Conservation (phyloP, 2,797 vertebrate species). For the Notamacropus eugenii region DNA sequence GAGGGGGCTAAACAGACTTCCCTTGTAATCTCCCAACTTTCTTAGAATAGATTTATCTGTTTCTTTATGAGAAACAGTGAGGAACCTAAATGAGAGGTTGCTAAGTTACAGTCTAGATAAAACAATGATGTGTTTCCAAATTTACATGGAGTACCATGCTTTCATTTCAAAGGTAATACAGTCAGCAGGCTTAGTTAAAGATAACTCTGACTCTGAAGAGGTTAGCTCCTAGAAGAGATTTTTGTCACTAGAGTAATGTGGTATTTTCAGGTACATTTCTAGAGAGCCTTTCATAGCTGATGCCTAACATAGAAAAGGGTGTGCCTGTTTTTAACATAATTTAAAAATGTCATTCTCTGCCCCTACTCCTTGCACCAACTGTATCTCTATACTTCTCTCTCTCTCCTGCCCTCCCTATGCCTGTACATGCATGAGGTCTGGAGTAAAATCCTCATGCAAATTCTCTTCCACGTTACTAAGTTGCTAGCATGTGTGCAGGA, state of each 20-base stretch:
- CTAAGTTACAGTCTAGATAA: conserved; percentile 83
- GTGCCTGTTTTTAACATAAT: neutral
- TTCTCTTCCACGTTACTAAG: neutral
- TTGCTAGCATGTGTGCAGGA: neutral
- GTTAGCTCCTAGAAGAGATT: conserved; percentile 73
- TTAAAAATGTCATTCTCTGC: neutral
- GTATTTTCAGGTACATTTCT: conserved; percentile 75
- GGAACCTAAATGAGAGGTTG: conserved; percentile 81
- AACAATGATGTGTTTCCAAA: conserved; percentile 76
- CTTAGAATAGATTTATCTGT: conserved; percentile 73
- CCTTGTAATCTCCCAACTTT: conserved; percentile 56
- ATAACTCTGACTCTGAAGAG: conserved; percentile 55
- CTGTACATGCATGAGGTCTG: neutral
- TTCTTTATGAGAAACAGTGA: conserved; percentile 73
- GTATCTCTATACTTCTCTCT: neutral
- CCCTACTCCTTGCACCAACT: neutral
- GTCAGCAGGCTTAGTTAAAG: conserved; percentile 47
- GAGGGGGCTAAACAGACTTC: neutral
- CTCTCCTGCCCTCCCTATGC: neutral
- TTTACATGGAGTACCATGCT: conserved; percentile 74
- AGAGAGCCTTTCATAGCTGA: conserved; percentile 71
- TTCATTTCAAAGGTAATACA: conserved; percentile 74
- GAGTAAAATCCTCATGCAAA: conserved; percentile 47
- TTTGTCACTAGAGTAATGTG: conserved; percentile 65
- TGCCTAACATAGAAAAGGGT: neutral